Conservation (phyloP, 2,888 invertebrate genomes). For the Epistrophe eligans region DNA sequence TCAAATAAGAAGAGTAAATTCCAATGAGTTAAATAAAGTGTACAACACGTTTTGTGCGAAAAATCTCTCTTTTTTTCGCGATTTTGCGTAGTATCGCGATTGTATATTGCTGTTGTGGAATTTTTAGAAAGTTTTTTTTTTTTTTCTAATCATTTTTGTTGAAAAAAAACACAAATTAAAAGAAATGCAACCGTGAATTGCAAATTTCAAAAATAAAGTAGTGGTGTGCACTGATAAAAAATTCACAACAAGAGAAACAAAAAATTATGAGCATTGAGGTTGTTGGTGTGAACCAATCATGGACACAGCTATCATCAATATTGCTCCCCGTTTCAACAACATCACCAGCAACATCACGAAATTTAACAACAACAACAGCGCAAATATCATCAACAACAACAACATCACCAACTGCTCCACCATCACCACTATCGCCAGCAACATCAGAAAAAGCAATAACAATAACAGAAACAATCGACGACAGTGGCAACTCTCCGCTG, state of each 20-base stretch:
- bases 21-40: constrained; percentile 32
- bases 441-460: constrained; percentile 53
- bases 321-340: constrained; percentile 60
- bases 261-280: constrained; percentile 76
- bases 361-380: constrained; percentile 29
- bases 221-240: constrained; percentile 1
- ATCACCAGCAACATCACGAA: constrained; percentile 32
- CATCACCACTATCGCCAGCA: constrained; percentile 32
- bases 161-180: constrained; percentile 6
- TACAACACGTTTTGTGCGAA: constrained; percentile 47
- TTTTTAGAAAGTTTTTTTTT: constrained; percentile 72
- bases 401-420: constrained; percentile 36
- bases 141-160: constrained; percentile 29
- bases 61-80: constrained; percentile 28
- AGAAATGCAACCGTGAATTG: constrained; percentile 61
- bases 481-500: constrained; percentile 33
- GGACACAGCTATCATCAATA: constrained; percentile 75
- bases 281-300: constrained; percentile 76
- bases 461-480: constrained; percentile 35
- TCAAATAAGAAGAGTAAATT: constrained; percentile 39
- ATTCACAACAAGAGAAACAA: constrained; percentile 44
- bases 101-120: constrained; percentile 66
- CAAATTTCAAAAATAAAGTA: constrained; percentile 33
- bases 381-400: constrained; percentile 16
- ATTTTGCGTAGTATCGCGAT: constrained; percentile 23